Evolutionary conservation across 2,797 vertebrate genomes (phyloP), one percentile per base, ranked within the genome.

Genomic region (Sciurus carolinensis): DNA sequence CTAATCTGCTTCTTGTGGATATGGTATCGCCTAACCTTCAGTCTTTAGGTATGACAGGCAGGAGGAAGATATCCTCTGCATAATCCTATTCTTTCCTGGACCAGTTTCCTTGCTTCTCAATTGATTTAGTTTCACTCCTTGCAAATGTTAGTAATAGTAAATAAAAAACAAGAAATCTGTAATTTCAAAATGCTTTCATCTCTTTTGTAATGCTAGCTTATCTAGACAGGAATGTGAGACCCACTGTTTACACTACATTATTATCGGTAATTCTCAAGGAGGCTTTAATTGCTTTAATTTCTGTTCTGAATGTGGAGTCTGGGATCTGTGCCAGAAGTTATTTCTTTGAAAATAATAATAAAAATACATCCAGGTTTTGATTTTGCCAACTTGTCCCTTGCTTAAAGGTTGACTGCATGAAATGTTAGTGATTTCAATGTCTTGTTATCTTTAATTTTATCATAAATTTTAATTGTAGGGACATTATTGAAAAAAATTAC

Each of bases 251-350:
- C 96, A 67, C 91, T 92, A 7, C 22, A 84, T 95, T 96, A 77
- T 89, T 96, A 80, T 86, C 92, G 81, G 14, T 95, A 81, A 76
- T 97, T 97, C 75, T 97, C 95, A 96, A 96, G 91, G 96, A 95
- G 7, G 97, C 86, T 96, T 98, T 96, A 94, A 64, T 95, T 97
- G 79, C 92, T 88, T 94, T 97, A 94, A 96, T 96, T 97, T 97
- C 80, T 96, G 47, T 76, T 96, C 72, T 96, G 71, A 96, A 90
- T 91, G 50, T 92, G 71, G 73, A 97, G 80, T 50, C 90, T 97
- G 57, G 87, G 98, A 97, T 97, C 71, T 80, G 81, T 97, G 79
- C 95, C 84, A 97, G n/a, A 94, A 95, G 91, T 39, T 90, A 39
- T 95, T 96, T 95, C 44, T 92, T 81, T 88, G 83, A 71, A 98